phyloP scores from a whole-genome alignment of 37 sponge, comb jelly and placozoan species.

The Chondrilla cf. caribensis region DNA sequence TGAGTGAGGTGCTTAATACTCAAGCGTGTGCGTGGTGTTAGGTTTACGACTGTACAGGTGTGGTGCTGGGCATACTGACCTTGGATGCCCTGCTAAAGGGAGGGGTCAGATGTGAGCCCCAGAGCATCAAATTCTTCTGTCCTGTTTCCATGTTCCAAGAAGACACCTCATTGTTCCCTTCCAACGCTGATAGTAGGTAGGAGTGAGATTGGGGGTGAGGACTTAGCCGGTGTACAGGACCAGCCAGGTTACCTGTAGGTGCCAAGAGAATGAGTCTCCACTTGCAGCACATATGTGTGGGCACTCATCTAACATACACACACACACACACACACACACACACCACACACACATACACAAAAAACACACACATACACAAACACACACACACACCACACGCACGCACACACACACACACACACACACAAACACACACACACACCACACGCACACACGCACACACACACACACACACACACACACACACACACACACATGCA shows the following conservation, averaged over 20 bases:
- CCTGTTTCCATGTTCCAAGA: conserved; percentile 87
- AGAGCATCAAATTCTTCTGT: conserved; percentile 64
- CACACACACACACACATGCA: not conserved
- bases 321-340: conserved; percentile 6
- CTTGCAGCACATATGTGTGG: too few relatives aligned
- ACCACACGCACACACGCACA: not conserved
- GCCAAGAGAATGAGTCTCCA: not conserved
- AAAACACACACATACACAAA: too few relatives aligned
- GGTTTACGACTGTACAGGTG: not conserved
- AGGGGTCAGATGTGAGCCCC: conserved; percentile 49
- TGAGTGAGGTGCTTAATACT: too few relatives aligned
- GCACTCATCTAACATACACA: not conserved
- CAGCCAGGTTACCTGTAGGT: conserved; percentile 8
- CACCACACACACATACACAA: not conserved
- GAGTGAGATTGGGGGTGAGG: conserved; percentile 67
- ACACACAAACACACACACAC: not conserved
- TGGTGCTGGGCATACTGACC: not conserved
- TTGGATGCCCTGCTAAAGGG: conserved; percentile 2
- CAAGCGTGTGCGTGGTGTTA: too few relatives aligned
- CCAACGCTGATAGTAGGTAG: conserved; percentile 63
- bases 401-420: not conserved
- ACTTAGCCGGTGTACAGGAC: conserved; percentile 58
- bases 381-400: too few relatives aligned
- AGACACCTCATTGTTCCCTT: conserved; percentile 82
- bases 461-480: conserved; percentile 1